Base-by-base conservation (phyloP, 1,140 invertebrate species). In the Riptortus pedestris region DNA sequence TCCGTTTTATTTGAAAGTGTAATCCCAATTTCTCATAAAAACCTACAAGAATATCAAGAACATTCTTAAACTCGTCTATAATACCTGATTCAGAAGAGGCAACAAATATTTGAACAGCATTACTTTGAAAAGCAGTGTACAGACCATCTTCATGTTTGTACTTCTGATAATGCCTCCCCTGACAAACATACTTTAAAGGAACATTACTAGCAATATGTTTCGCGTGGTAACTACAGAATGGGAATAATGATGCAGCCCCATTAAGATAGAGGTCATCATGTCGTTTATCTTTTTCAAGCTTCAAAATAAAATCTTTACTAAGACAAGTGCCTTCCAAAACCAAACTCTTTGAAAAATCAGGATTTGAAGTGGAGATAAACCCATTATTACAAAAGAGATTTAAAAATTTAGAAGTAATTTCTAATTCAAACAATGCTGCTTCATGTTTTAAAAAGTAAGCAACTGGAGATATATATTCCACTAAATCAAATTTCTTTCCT, bases 391-490 rank as follows among this genome's bases (percentile, higher is more conserved):
- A 24, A 29, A 62, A 62, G 1, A 18, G 12, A n/a, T 62, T 51
- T 2, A 22, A n/a, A 29, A 62, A 26, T 29, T 48, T 14, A 2
- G 38, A 22, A 48, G 12, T n/a, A 18, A 29, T n/a, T 7, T n/a
- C 43, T 11, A 62, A 26, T 20, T 62, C 60, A 29, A 47, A 62
- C 14, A 11, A 12, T 16, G 60, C 60, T 9, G 60, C 60, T 27
- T 43, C 24, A 18, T 51, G 18, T 31, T 51, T 62, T 22, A 62
- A 62, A 62, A 47, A 62, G 51, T 62, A 62, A n/a, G 45, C n/a
- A 31, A n/a, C 28, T 43, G 60, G 60, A 62, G 38, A 26, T 18
- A 51, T n/a, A 51, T 62, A 62, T n/a, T 47, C 28, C 9, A 62
- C 18, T 29, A 48, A 51, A 51, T 43, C 27, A 5, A 51, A 29